These are phyloP conservation scores for Paratilapia polleni DNA, from an alignment of 2,113 vertebrate genomes.

Conservation along the genomic window DNA sequence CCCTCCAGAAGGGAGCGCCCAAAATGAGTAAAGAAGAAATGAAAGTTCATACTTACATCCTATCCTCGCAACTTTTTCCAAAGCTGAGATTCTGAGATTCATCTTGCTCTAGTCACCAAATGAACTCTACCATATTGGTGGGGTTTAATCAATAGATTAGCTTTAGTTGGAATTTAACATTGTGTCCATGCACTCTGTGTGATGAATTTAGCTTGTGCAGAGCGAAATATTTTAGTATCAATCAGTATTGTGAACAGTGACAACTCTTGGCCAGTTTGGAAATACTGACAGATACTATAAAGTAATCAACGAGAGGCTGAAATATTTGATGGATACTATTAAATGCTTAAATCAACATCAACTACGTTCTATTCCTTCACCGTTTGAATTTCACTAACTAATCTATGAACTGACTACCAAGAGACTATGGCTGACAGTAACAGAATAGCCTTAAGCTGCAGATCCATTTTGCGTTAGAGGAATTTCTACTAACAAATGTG, in stretches of 20 bases:
- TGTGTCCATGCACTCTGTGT: conserved; percentile 96
- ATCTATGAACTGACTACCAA: background rate
- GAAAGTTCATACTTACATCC: conserved; percentile 99
- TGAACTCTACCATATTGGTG: conserved; percentile 99
- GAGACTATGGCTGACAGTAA: conserved; percentile 24
- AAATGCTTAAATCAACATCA: conserved; percentile 11
- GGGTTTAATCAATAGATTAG: conserved; percentile 99
- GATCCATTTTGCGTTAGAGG: conserved; percentile 29
- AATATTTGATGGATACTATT: background rate
- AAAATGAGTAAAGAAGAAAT: conserved; percentile 93
- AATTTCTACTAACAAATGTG: conserved; percentile 34
- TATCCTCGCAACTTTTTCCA: conserved; percentile 98
- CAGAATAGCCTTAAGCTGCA: conserved; percentile 18
- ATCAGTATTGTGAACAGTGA: conserved; percentile 38
- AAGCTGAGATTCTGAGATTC: conserved; percentile 95
- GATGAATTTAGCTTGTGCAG: conserved; percentile 77
- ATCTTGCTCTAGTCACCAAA: conserved; percentile 99
- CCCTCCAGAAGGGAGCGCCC: conserved; percentile 98
- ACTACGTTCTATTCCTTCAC: background rate
- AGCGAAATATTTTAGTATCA: conserved; percentile 40
- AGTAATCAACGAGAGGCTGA: conserved; percentile 12
- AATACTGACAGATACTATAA: conserved; percentile 18
- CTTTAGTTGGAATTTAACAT: conserved; percentile 97
- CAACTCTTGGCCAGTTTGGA: conserved; percentile 2
- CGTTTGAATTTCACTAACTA: background rate